A percentile compares a stretch with the other conserved stretches of the same genome.
phyloP scores from a whole-genome alignment of 1,140 invertebrate genomes.

The Dufourea novaeangliae region DNA sequence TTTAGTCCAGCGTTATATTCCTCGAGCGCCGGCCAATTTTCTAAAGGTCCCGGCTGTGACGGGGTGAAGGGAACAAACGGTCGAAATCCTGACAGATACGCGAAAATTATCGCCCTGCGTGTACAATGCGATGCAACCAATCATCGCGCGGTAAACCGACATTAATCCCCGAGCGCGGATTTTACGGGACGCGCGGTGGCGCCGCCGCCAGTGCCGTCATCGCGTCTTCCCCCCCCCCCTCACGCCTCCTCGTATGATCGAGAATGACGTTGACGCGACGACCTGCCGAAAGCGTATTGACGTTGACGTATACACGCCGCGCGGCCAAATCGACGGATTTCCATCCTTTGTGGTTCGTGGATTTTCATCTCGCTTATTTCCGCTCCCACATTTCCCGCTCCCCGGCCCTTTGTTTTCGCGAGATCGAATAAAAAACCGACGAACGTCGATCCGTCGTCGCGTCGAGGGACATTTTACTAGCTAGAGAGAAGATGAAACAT shows the following conservation, averaged over 20 bases:
- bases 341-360: neutral
- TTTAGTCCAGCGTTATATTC: neutral
- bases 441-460: neutral
- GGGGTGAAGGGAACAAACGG: neutral
- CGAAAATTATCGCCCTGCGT: conserved; percentile 57
- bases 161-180: conserved; percentile 64
- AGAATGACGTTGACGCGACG: conserved; percentile 69
- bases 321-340: conserved; percentile 1
- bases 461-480: too few relatives aligned
- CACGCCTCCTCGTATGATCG: conserved; percentile 46
- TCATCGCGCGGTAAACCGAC: conserved; percentile 61
- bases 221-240: neutral
- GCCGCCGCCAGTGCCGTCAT: conserved; percentile 35
- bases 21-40: conserved; percentile 12
- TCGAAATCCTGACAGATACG: conserved; percentile 46
- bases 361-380: conserved; percentile 30
- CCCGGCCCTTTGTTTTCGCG: neutral
- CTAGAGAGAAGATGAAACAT: too few relatives aligned
- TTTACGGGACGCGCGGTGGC: conserved; percentile 46
- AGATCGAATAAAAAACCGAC: too few relatives aligned
- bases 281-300: conserved; percentile 63
- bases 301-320: conserved; percentile 61
- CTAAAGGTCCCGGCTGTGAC: neutral
- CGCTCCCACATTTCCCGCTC: neutral
- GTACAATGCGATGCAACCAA: conserved; percentile 58